A percentile compares a stretch with the other conserved stretches of the same genome.
Conservation (phyloP, 2,797 vertebrate species). For the Scomberomorus guttatus region DNA sequence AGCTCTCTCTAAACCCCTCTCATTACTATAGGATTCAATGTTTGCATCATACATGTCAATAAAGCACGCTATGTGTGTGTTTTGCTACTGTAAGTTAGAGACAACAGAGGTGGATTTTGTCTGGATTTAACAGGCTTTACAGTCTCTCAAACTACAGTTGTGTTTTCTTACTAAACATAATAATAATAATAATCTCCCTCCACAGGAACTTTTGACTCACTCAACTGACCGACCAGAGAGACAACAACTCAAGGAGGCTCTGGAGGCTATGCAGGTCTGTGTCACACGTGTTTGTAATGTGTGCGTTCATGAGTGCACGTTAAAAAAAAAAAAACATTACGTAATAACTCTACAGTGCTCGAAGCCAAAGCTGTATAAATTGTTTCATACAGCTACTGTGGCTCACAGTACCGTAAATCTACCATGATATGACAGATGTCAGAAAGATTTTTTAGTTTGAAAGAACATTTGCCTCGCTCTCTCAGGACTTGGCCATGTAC, state of each 20-base stretch:
- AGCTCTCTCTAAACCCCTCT: not conserved
- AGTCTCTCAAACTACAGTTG: not conserved
- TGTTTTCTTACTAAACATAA: not conserved
- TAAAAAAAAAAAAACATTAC: not conserved
- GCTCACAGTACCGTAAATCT: slow-evolving; percentile 12
- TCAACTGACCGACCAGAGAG: slow-evolving; percentile 92
- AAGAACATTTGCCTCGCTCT: slow-evolving; percentile 15
- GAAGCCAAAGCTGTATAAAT: slow-evolving; percentile 17
- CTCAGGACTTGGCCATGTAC: slow-evolving; percentile 98
- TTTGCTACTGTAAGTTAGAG: not conserved
- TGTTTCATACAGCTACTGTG: slow-evolving; percentile 36
- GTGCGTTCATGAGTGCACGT: not conserved
- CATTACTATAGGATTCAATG: not conserved
- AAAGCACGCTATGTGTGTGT: not conserved
- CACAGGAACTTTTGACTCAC: slow-evolving; percentile 94
- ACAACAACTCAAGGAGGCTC: slow-evolving; percentile 94
- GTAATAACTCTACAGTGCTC: slow-evolving; percentile 4
- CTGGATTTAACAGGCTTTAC: too few relatives aligned
- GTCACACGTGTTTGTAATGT: not conserved
- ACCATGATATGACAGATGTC: slow-evolving; percentile 58
- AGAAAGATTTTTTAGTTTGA: slow-evolving; percentile 32
- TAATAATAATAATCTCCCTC: slow-evolving; percentile 7
- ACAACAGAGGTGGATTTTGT: not conserved
- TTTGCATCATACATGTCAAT: not conserved
- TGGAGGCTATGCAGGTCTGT: slow-evolving; percentile 98